Percentiles rank a stretch among this genome's conserved stretches.
Evolutionary conservation across 2,888 invertebrate genomes (phyloP).

Genomic region (Lycophotia porphyrea): DNA sequence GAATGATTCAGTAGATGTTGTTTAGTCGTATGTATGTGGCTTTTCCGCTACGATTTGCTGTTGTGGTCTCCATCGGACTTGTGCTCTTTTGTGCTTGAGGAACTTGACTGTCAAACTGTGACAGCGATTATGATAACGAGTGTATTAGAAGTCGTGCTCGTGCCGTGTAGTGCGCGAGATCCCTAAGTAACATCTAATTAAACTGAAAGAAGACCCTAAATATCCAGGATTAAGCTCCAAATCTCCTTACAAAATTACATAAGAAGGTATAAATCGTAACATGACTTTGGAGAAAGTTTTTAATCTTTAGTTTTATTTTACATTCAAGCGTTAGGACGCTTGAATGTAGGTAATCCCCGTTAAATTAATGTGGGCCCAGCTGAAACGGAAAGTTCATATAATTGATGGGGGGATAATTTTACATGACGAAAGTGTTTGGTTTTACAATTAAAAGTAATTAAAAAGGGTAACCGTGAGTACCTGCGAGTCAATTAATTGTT

Average conservation of each 20-base stretch:
- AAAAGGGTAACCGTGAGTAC: constrained; percentile 21
- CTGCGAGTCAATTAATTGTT: constrained; percentile 15
- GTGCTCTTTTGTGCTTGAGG: not conserved
- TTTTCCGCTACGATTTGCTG: not conserved
- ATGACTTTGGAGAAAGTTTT: constrained; percentile 33
- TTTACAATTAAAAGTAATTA: constrained; percentile 42
- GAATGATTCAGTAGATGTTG: not conserved
- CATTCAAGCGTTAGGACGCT: constrained; percentile 24
- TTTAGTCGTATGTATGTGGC: not conserved
- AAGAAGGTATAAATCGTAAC: constrained; percentile 23
- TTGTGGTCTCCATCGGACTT: not conserved
- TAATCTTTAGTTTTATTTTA: constrained; percentile 49
- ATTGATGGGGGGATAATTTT: constrained; percentile 46
- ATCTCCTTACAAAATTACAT: constrained; percentile 21
- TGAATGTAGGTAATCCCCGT: constrained; percentile 50
- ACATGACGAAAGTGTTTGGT: constrained; percentile 34
- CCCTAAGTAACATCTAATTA: not conserved
- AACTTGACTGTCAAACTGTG: too few species aligned
- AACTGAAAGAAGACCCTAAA: not conserved
- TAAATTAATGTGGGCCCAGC: constrained; percentile 52
- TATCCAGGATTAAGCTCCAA: not conserved
- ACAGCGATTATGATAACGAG: not conserved
- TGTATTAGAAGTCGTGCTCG: not conserved
- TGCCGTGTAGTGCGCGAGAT: not conserved
- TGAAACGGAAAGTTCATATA: constrained; percentile 43